Evolutionary conservation across 2,113 vertebrate species (phyloP).

Genomic region (Tupaia tana): DNA sequence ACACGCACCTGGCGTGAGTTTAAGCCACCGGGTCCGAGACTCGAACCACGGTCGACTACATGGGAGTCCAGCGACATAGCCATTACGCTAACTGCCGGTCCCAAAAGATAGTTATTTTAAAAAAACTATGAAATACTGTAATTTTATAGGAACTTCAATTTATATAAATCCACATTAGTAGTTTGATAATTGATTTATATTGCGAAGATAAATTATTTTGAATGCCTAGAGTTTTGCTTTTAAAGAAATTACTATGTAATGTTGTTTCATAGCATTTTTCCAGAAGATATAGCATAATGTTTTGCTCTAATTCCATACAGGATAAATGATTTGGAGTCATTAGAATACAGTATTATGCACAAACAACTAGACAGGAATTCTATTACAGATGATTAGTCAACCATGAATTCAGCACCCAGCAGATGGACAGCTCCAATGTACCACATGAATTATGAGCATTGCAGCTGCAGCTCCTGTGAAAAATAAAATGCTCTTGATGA

Average conservation of each 20-base stretch:
- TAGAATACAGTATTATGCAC: slow-evolving; percentile 75
- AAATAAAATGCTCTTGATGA: neutral
- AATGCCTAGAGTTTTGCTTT: neutral
- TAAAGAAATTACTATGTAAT: slow-evolving; percentile 47
- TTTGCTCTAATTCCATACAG: slow-evolving; percentile 58
- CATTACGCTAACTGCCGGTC: too few relatives aligned
- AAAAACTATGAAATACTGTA: neutral
- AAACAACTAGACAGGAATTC: slow-evolving; percentile 73
- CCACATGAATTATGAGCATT: neutral
- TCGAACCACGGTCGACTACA: too few relatives aligned
- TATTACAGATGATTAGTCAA: slow-evolving; percentile 77
- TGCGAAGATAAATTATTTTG: slow-evolving; percentile 5
- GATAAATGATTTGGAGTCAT: slow-evolving; percentile 60
- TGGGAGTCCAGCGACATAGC: too few relatives aligned
- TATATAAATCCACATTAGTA: neutral
- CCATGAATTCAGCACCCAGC: slow-evolving; percentile 64
- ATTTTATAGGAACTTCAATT: neutral
- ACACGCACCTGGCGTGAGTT: too few relatives aligned
- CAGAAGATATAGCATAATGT: slow-evolving; percentile 47
- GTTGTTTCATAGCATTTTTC: slow-evolving; percentile 54
- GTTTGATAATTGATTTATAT: slow-evolving; percentile 12
- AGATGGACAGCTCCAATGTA: slow-evolving; percentile 66
- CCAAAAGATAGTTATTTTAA: too few relatives aligned
- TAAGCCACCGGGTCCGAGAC: too few relatives aligned
- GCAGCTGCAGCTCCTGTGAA: slow-evolving; percentile 45